Percentiles rank a stretch among this genome's conserved stretches.
phyloP scores from a whole-genome alignment of 1,140 invertebrate genomes.

The Drosophila novamexicana region DNA sequence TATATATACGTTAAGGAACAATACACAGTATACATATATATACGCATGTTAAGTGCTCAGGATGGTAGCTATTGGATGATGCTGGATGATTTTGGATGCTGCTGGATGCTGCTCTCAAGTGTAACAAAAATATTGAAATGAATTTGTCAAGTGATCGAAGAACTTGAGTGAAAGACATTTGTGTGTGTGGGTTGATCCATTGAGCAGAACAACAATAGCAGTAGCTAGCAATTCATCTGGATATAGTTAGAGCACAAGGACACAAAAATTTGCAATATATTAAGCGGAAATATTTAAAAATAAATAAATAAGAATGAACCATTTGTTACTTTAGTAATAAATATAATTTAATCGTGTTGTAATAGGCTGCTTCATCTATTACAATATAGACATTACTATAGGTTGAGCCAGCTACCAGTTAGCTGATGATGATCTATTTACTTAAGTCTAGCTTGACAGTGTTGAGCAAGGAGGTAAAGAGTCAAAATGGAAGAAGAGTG shows the following conservation, averaged over 20 bases:
- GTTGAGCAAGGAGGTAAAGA: too few relatives aligned
- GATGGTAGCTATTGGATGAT: conserved; percentile 46
- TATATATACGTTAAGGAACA: conserved; percentile 56
- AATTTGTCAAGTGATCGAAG: conserved; percentile 64
- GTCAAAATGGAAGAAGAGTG: too few relatives aligned
- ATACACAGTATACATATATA: conserved; percentile 54
- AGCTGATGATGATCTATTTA: too few relatives aligned
- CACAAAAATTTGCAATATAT: not conserved
- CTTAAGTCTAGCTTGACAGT: too few relatives aligned
- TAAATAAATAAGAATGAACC: too few relatives aligned
- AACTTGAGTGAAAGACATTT: conserved; percentile 24
- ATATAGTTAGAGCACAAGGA: not conserved
- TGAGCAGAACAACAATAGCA: not conserved
- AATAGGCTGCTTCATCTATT: too few relatives aligned
- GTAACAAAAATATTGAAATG: conserved; percentile 80
- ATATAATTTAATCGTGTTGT: too few relatives aligned
- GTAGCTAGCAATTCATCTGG: conserved; percentile 1
- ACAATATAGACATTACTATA: too few relatives aligned
- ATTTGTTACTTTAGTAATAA: too few relatives aligned
- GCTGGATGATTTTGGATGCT: conserved; percentile 8
- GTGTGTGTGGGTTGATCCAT: conserved; percentile 11
- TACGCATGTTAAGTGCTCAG: conserved; percentile 58
- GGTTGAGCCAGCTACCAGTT: too few relatives aligned
- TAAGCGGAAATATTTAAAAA: too few relatives aligned
- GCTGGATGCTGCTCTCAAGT: conserved; percentile 60